A percentile compares a stretch with the other conserved stretches of the same genome.
Conservation (phyloP, 2,888 invertebrate species). For the Notodonta ziczac region DNA sequence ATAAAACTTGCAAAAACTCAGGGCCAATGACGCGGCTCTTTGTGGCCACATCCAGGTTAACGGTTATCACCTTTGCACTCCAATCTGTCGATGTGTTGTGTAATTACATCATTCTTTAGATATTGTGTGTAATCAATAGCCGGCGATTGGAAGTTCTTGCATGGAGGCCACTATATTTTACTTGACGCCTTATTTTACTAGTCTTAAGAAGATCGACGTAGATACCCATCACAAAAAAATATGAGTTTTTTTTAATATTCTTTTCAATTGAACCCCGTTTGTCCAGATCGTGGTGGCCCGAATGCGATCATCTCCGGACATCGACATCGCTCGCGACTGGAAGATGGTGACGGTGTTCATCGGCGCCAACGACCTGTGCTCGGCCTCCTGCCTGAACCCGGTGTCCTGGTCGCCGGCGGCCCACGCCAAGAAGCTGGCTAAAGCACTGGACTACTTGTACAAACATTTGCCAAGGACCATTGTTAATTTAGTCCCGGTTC, state of each 20-base stretch:
- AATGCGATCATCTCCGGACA: conserved; percentile 85
- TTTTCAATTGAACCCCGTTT: neutral
- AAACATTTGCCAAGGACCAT: conserved; percentile 87
- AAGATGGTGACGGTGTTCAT: conserved; percentile 91
- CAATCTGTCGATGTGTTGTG: neutral
- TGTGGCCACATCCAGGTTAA: neutral
- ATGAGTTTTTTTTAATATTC: neutral
- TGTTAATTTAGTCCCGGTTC: conserved; percentile 88
- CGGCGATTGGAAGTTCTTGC: no score
- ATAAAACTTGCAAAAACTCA: neutral
- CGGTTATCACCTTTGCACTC: conserved; percentile 2
- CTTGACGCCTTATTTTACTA: no score
- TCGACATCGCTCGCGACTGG: conserved; percentile 87
- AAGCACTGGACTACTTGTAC: conserved; percentile 88
- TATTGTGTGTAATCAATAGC: neutral
- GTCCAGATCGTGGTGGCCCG: conserved; percentile 86
- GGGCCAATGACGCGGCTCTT: neutral
- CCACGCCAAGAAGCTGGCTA: conserved; percentile 86
- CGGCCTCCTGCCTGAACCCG: conserved; percentile 87
- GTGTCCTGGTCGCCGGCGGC: conserved; percentile 85
- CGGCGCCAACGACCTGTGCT: conserved; percentile 91
- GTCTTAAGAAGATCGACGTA: no score
- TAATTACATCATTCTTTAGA: neutral
- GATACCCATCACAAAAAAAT: no score
- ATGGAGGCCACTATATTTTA: no score